phyloP scores from a whole-genome alignment of 2,888 invertebrate species.

The Leptarthrus brevirostris region DNA sequence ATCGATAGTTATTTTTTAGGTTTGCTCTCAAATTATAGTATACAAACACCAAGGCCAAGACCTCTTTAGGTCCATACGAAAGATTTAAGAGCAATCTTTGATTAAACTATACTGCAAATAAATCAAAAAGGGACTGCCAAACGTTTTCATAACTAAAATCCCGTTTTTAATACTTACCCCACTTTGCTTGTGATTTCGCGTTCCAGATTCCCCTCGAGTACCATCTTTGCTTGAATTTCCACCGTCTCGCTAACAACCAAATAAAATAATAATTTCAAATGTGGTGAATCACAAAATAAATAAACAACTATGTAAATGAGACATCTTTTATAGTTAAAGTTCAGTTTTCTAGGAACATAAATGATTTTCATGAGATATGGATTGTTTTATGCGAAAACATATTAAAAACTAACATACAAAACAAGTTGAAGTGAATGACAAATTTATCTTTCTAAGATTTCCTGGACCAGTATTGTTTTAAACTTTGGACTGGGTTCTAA shows the following conservation, averaged over 20 bases:
- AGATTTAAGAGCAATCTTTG: too few relatives aligned
- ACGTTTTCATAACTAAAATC: background rate
- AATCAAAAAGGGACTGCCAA: too few relatives aligned
- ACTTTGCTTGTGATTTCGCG: conserved; percentile 60
- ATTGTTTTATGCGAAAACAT: background rate
- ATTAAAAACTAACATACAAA: conserved; percentile 51
- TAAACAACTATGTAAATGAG: conserved; percentile 30
- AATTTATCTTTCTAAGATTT: too few relatives aligned
- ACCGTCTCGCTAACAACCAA: conserved; percentile 59
- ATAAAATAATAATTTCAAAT: conserved; percentile 60
- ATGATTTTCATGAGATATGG: conserved; percentile 65
- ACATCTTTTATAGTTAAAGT: conserved; percentile 43
- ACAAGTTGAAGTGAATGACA: background rate
- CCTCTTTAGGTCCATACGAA: too few relatives aligned
- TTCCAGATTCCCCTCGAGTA: conserved; percentile 59
- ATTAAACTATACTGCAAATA: too few relatives aligned
- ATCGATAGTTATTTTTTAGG: too few relatives aligned
- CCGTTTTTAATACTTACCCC: conserved; percentile 59
- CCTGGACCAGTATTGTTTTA: too few relatives aligned
- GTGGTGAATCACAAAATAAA: conserved; percentile 56
- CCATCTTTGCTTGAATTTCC: conserved; percentile 60
- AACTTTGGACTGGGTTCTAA: background rate
- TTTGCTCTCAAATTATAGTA: too few relatives aligned
- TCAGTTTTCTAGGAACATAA: conserved; percentile 55
- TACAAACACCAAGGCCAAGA: too few relatives aligned